phyloP scores from a whole-genome alignment of 1,140 invertebrate species.

The Ceratitis capitata region DNA sequence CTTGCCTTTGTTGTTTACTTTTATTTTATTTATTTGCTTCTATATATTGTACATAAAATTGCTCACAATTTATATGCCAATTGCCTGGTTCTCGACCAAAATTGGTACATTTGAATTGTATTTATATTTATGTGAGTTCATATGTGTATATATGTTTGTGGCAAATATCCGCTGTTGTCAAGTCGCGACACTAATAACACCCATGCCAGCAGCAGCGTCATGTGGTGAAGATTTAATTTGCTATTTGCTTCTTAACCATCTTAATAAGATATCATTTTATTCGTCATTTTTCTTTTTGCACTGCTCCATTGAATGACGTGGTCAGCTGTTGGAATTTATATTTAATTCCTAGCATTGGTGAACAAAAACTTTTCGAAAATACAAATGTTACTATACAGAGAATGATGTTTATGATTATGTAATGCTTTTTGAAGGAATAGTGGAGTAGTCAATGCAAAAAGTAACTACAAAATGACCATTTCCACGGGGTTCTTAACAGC shows the following conservation, averaged over 20 bases:
- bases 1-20: background rate
- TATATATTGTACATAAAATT: background rate
- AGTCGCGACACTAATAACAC: background rate
- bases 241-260: background rate
- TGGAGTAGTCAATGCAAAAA: too few species aligned
- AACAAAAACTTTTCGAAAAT: too few species aligned
- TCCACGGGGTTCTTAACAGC: too few species aligned
- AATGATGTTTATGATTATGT: too few species aligned
- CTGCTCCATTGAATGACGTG: background rate
- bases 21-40: background rate
- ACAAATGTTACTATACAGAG: too few species aligned
- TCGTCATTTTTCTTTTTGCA: background rate
- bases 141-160: background rate
- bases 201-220: background rate
- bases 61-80: constrained; percentile 21
- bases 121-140: background rate
- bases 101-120: constrained; percentile 8
- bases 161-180: background rate
- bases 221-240: constrained; percentile 31
- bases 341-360: background rate
- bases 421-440: too few species aligned
- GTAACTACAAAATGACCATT: too few species aligned
- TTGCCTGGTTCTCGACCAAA: background rate
- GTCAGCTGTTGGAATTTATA: background rate
- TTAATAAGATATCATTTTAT: constrained; percentile 20